These are phyloP conservation scores for Echinops telfairi DNA, from an alignment of 2,113 vertebrate species.

Conservation along the genomic window DNA sequence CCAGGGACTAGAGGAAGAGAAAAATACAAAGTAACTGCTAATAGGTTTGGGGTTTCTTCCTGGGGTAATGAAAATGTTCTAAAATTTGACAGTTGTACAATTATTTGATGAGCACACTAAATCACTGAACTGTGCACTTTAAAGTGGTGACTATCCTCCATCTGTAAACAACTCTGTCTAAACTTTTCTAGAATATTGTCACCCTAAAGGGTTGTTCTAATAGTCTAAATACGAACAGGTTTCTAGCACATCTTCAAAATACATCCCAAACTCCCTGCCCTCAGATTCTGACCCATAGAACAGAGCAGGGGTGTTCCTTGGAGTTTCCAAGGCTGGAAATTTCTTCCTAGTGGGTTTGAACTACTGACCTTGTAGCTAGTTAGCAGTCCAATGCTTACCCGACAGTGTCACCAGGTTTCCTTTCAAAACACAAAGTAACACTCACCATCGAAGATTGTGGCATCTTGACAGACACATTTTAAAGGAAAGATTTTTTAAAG, in stretches of 20 bases:
- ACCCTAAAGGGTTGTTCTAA: background rate
- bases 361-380: too few relatives aligned
- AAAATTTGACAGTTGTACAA: slow-evolving; percentile 9
- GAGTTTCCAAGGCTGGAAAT: too few relatives aligned
- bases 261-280: background rate
- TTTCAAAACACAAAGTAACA: slow-evolving; percentile 4
- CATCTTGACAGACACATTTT: background rate
- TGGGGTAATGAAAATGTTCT: slow-evolving; percentile 1
- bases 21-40: background rate
- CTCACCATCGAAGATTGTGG: slow-evolving; percentile 32
- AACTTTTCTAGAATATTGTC: slow-evolving; percentile 56
- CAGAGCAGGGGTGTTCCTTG: too few relatives aligned
- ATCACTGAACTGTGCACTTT: background rate
- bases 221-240: background rate
- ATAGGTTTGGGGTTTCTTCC: background rate
- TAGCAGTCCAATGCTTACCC: too few relatives aligned
- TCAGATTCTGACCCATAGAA: too few relatives aligned
- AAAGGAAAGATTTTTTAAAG: background rate
- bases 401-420: too few relatives aligned
- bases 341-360: too few relatives aligned
- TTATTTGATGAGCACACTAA: slow-evolving; percentile 1
- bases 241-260: slow-evolving; percentile 51
- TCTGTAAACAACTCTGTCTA: slow-evolving; percentile 2
- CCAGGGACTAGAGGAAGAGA: background rate
- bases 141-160: background rate